These are phyloP conservation scores for Plagodis pulveraria DNA, from an alignment of 2,888 invertebrate genomes.

Conservation along the genomic window DNA sequence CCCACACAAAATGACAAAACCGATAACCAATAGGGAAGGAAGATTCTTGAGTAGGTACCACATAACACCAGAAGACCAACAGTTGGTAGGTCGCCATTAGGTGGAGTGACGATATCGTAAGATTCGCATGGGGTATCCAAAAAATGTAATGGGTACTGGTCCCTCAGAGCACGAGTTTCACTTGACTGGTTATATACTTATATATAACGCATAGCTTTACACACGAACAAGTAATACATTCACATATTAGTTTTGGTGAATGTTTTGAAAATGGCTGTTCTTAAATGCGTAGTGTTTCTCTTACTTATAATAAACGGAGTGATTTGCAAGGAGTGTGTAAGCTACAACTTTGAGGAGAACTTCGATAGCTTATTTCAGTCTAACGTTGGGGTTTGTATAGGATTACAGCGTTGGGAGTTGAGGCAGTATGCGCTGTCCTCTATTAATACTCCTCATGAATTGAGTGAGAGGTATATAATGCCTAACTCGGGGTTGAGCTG, in stretches of 20 bases:
- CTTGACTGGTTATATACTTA: no score
- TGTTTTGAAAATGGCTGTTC: conserved; percentile 36
- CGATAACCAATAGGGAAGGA: no score
- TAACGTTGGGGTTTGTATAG: conserved; percentile 39
- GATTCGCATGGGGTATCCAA: no score
- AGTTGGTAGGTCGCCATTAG: no score
- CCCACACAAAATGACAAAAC: no score
- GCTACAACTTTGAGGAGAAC: conserved; percentile 49
- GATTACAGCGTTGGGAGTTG: conserved; percentile 43
- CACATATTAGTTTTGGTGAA: conserved; percentile 36
- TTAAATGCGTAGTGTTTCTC: conserved; percentile 27
- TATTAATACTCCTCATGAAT: conserved; percentile 40
- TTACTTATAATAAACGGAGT: conserved; percentile 37
- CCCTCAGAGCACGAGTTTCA: no score
- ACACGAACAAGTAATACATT: conserved; percentile 39
- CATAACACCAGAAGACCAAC: no score
- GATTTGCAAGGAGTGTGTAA: conserved; percentile 50
- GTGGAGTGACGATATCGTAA: no score
- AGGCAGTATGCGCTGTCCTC: conserved; percentile 39
- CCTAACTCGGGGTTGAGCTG: conserved; percentile 40
- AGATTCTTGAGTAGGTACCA: no score
- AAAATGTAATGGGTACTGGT: no score
- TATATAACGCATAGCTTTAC: no score
- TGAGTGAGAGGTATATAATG: conserved; percentile 47
- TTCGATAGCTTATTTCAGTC: conserved; percentile 47